These are phyloP conservation scores for Zhuqinia jingwanae DNA, from an alignment of 2,888 invertebrate genomes.

Conservation along the genomic window DNA sequence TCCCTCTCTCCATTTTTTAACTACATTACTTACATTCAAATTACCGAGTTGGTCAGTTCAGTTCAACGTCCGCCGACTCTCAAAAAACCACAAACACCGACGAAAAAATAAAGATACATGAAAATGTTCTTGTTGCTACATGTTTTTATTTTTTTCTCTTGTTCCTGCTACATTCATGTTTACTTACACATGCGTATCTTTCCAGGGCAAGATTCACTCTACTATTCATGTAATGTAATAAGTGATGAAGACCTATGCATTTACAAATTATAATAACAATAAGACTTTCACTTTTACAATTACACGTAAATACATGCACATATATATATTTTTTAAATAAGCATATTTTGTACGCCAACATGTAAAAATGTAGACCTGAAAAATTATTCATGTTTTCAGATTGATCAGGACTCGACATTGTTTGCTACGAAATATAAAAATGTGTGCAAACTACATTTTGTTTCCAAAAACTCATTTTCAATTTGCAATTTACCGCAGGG, in stretches of 20 bases:
- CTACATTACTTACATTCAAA: neutral
- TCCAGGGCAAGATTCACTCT: neutral
- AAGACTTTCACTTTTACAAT: slow-evolving; percentile 11
- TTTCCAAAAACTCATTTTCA: slow-evolving; percentile 39
- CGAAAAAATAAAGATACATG: neutral
- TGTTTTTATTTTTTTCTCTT: neutral
- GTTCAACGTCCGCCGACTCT: slow-evolving; percentile 39
- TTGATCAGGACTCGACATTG: no score
- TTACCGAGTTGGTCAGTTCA: slow-evolving; percentile 40
- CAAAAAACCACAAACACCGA: slow-evolving; percentile 8
- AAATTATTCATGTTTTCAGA: no score
- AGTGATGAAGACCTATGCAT: slow-evolving; percentile 11
- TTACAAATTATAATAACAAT: neutral
- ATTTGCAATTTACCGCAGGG: slow-evolving; percentile 55
- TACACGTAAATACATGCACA: no score
- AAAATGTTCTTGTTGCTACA: neutral
- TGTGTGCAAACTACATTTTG: slow-evolving; percentile 10
- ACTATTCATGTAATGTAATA: neutral
- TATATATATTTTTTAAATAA: no score
- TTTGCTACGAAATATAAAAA: no score
- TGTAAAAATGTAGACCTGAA: no score
- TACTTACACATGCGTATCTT: no score
- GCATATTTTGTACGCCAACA: no score
- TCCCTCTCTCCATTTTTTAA: neutral
- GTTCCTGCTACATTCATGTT: neutral